Evolutionary conservation across 2,888 invertebrate genomes (phyloP), one percentile per base, ranked within the genome.

Genomic region (Junonia oenone): DNA sequence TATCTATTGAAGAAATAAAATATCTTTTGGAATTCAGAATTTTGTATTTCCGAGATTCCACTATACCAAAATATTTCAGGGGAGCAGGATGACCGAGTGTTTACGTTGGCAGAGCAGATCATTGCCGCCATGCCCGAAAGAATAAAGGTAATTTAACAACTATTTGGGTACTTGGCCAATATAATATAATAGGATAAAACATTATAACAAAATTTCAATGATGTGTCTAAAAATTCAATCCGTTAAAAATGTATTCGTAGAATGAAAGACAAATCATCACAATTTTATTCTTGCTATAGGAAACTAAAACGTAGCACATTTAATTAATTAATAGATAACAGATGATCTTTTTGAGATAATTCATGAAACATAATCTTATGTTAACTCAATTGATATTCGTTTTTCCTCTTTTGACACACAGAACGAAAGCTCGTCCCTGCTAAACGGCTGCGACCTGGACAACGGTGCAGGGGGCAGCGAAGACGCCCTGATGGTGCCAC

Each of bases 51-150:
- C 71, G 69, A 75, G 69, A 68, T 76, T 71, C 72, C 74, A 82
- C 74, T 76, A 76, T 65, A 77, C 68, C 67, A 69, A 71, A 75
- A 68, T 63, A 67, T 88, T 93, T 79, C 92, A 96, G 96, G 97
- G 94, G 97, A 97, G 83, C 96, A 97, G 90, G 96, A 97, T 91
- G 96, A 95, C 71, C 93, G 96, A 75, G 97, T 98, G 63, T 92
- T 97, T 73, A 98, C 97, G 54, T 90, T 99, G 76, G 99, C 99
- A 52, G 98, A 98, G 82, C 98, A 99, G 91, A 99, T 99, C 70
- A 99, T 99, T 75, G 99, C 98, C 52, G 99, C 99, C 9, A 97
- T 99, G 93, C 99, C 99, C 58, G 98, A 98, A 68, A 92, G 98
- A 72, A 99, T 99, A 78, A 99, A 99, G 94, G 96, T 96, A 81